Evolutionary conservation across 2,888 invertebrate species (phyloP), one percentile per base, ranked within the genome.

Genomic region (Rhamphomyia laevipes): DNA sequence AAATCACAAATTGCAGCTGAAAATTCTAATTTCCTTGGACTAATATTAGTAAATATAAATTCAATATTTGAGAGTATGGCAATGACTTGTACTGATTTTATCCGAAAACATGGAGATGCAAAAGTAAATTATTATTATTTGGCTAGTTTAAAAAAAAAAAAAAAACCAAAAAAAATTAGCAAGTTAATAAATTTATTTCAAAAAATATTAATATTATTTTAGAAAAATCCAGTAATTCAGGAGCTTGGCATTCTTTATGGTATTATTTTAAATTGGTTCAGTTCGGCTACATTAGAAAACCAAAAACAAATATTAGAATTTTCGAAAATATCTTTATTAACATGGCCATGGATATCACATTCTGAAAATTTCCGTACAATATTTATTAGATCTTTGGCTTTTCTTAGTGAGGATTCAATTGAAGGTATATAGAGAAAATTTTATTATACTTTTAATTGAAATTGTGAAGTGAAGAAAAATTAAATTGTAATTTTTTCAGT

Each of bases 341-440:
- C 65, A 2, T 70, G 70, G 70, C 63, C 67, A 2, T 70, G 70
- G 70, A 51, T 63, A 9, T 58, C 57, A 10, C 61, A 67, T 40
- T 67, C 68, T n/a, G 45, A 46, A 2, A 56, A 61, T 10, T 55
- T 70, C 2, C 64, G 63, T 38, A 50, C 55, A 7, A 50, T 60
- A 6, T 57, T 58, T 13, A 52, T 70, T 6, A 59, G 62, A 18
- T 54, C 61, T 11, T 50, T 60, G n/a, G 59, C 60, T 11, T 58
- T 63, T 43, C 54, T 67, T 9, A 66, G 65, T 21, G 67, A 69
- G 46, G 60, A 64, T 49, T 70, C 70, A 1, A 51, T 68, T 15
- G 56, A 49, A 47, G 55, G 55, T 54, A 49, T n/a, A n/a, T n/a
- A n/a, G n/a, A n/a, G n/a, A 46, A 23, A 21, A 11, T 13, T n/a